phyloP scores from a whole-genome alignment of 1,140 invertebrate genomes.

The Aphelinus certus region DNA sequence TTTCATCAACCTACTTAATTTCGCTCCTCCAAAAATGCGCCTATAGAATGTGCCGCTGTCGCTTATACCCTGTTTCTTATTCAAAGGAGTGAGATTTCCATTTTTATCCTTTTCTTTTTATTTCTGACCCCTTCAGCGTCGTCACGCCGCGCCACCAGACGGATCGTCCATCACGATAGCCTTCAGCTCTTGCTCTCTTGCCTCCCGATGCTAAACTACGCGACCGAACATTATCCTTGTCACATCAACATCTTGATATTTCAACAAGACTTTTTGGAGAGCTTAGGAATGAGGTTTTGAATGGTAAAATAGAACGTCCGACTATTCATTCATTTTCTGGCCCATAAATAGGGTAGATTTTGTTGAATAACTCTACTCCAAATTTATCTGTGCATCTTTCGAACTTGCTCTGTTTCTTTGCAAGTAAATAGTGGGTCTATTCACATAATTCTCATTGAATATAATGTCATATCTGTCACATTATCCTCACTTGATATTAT shows the following conservation, averaged over 20 bases:
- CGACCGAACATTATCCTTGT: slow-evolving; percentile 19
- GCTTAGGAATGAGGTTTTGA: no score
- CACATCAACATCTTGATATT: slow-evolving; percentile 24
- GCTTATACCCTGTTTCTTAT: slow-evolving; percentile 17
- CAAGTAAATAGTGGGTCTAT: no score
- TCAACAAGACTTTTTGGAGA: neutral
- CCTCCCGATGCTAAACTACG: slow-evolving; percentile 32
- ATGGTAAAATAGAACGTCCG: no score
- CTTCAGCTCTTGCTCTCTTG: slow-evolving; percentile 1
- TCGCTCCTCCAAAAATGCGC: slow-evolving; percentile 6
- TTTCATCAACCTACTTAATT: slow-evolving; percentile 14
- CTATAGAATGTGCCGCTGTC: neutral
- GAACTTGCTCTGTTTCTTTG: no score
- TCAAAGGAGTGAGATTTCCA: slow-evolving; percentile 24
- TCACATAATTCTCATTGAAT: no score
- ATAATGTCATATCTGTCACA: no score
- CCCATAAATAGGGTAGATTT: no score
- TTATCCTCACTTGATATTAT: no score
- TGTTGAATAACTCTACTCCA: no score
- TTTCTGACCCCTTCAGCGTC: slow-evolving; percentile 7
- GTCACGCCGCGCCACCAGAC: neutral
- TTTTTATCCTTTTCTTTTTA: slow-evolving; percentile 16
- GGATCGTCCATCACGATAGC: slow-evolving; percentile 36
- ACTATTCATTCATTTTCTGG: no score
- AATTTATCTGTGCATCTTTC: no score